Percentiles rank a stretch among this genome's conserved stretches.
phyloP scores from a whole-genome alignment of 1,140 invertebrate species.

The Drosophila subobscura region DNA sequence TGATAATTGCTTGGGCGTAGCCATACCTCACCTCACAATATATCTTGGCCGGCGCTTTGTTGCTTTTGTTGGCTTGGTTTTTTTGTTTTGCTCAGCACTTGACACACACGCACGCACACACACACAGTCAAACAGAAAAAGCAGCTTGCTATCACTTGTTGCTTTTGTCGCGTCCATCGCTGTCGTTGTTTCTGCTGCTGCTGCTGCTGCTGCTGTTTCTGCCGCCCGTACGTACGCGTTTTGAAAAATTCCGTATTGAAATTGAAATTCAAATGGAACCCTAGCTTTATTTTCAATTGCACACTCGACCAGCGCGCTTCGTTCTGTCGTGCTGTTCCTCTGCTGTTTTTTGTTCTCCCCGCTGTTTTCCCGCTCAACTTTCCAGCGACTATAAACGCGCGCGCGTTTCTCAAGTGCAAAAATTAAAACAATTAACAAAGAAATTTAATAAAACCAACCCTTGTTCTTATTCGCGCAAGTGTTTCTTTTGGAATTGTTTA shows the following conservation, averaged over 20 bases:
- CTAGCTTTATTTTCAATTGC: slow-evolving; percentile 75
- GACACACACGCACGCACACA: slow-evolving; percentile 17
- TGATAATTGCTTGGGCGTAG: neutral
- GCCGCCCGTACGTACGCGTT: slow-evolving; percentile 30
- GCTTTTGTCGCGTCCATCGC: slow-evolving; percentile 53
- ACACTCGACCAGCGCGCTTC: slow-evolving; percentile 69
- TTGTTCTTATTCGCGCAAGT: slow-evolving; percentile 13
- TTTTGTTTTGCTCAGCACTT: slow-evolving; percentile 53
- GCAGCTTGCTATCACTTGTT: slow-evolving; percentile 69
- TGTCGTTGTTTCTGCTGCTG: neutral
- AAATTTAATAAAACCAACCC: slow-evolving; percentile 12
- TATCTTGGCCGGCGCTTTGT: neutral
- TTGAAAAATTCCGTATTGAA: slow-evolving; percentile 75
- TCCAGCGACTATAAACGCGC: slow-evolving; percentile 10
- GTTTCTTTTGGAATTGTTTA: slow-evolving; percentile 14
- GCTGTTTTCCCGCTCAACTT: slow-evolving; percentile 21
- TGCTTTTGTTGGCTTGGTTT: slow-evolving; percentile 44
- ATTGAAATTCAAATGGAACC: slow-evolving; percentile 76
- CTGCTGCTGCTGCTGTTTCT: slow-evolving; percentile 29
- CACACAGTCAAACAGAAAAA: neutral
- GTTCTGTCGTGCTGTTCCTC: slow-evolving; percentile 5
- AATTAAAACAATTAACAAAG: slow-evolving; percentile 24
- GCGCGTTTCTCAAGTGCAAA: slow-evolving; percentile 17
- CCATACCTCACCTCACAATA: no score
- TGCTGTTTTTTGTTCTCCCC: slow-evolving; percentile 18